Percentiles rank a stretch among this genome's conserved stretches.
Evolutionary conservation across 2,113 vertebrate species (phyloP).

Genomic region (Lates calcarifer): DNA sequence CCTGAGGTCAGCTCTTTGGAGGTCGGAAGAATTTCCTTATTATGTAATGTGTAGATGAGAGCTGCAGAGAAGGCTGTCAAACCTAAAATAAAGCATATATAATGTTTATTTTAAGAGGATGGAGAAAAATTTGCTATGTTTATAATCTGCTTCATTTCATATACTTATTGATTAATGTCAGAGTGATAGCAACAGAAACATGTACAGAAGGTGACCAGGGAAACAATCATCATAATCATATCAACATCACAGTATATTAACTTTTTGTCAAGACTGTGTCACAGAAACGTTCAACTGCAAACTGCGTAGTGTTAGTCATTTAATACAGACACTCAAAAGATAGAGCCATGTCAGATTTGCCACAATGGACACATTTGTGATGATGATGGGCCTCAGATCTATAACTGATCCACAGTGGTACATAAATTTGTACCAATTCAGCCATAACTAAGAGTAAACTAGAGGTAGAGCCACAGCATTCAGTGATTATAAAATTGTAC

Average conservation of each 20-base stretch:
- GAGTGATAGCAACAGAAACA: not conserved
- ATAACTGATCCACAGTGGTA: not conserved
- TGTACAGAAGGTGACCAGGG: not conserved
- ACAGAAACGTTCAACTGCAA: not conserved
- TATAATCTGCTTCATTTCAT: not conserved
- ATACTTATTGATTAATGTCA: not conserved
- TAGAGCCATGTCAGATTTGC: not conserved
- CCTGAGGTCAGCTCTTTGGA: conserved; percentile 72
- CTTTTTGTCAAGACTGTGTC: not conserved
- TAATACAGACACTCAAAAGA: not conserved
- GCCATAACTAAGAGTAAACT: not conserved
- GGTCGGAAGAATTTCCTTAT: conserved; percentile 82
- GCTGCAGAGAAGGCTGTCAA: conserved; percentile 85
- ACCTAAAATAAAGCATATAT: conserved; percentile 72
- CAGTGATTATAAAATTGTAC: not conserved
- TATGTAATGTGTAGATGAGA: conserved; percentile 89
- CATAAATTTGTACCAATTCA: not conserved
- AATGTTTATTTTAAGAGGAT: not conserved
- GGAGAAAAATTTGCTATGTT: not conserved
- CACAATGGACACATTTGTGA: too few relatives aligned
- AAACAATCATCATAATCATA: not conserved
- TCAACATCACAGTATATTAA: not conserved
- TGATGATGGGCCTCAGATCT: not conserved
- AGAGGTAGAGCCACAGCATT: not conserved
- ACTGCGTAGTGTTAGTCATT: not conserved